These are phyloP conservation scores for Emydocephalus ijimae DNA, from an alignment of 2,113 vertebrate genomes.

Conservation along the genomic window DNA sequence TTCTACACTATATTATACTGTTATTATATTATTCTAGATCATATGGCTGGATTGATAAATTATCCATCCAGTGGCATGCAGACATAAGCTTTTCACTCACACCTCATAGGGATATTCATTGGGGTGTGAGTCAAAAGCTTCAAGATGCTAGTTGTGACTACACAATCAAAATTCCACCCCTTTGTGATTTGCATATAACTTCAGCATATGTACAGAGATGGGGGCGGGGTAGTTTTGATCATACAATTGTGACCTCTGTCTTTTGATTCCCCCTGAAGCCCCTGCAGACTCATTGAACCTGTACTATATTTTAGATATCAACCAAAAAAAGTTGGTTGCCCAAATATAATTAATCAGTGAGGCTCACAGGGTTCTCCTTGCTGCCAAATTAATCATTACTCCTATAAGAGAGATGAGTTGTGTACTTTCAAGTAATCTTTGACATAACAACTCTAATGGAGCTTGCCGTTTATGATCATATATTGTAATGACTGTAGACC, in stretches of 20 bases:
- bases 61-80: neutral
- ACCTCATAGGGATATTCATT: neutral
- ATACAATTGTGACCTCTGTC: neutral
- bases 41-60: neutral
- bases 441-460: neutral
- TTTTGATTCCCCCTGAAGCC: neutral
- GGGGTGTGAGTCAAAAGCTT: neutral
- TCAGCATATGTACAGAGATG: neutral
- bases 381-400: neutral
- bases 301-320: neutral
- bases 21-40: neutral
- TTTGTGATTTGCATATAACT: neutral
- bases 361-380: neutral
- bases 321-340: neutral
- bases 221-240: neutral
- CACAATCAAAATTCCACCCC: neutral
- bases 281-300: neutral
- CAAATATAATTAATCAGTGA: neutral
- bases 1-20: neutral
- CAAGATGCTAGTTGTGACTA: neutral
- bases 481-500: neutral
- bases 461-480: neutral
- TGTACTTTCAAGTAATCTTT: neutral
- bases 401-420: neutral
- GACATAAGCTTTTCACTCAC: neutral